Base-by-base conservation (phyloP, 2,797 vertebrate genomes). In the Australoheros facetus region DNA sequence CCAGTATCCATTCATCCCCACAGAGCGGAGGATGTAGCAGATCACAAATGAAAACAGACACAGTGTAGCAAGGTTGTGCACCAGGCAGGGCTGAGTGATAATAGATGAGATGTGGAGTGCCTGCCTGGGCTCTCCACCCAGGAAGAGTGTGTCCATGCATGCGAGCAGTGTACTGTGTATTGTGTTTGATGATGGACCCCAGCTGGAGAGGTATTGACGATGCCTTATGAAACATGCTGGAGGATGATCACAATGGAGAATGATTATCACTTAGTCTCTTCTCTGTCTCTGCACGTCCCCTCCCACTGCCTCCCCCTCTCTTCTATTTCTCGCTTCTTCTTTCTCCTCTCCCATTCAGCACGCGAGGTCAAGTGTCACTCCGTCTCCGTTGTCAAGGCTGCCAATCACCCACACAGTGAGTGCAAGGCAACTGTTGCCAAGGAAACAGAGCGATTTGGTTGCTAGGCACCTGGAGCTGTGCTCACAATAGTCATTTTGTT, bases 371-470 rank as follows among this genome's bases (percentile, higher is more conserved):
- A 95, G 93, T 94, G 94, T 95, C 94, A 95, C 90, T 92, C 87
- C 76, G 88, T 93, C 94, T 95, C 92, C 78, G 93, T 90, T 93
- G 93, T 94, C 94, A 93, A 93, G 93, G 93, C 93, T 95, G 95
- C 93, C 95, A 96, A 93, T 96, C 96, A 95, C 80, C 87, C 92
- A 91, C 88, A 95, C 94, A 91, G 91, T 87, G 91, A 94, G 88
- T 94, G 93, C 93, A 57, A 91, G 92, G 96, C 94, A 96, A 96
- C 95, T 71, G 96, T 96, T 95, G 94, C 96, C 93, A 95, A 87
- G 96, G 95, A 96, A 97, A 96, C 94, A 91, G 94, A 93, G 92
- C 78, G 84, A 94, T 94, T 92, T 59, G 88, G 95, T 96, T 95
- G 95, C 95, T 95, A 95, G 93, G 95, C 94, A 95, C 95, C 95